Percentiles rank a stretch among this genome's conserved stretches.
Evolutionary conservation across 2,888 invertebrate species (phyloP).

Genomic region (Cheilosia vulpina): DNA sequence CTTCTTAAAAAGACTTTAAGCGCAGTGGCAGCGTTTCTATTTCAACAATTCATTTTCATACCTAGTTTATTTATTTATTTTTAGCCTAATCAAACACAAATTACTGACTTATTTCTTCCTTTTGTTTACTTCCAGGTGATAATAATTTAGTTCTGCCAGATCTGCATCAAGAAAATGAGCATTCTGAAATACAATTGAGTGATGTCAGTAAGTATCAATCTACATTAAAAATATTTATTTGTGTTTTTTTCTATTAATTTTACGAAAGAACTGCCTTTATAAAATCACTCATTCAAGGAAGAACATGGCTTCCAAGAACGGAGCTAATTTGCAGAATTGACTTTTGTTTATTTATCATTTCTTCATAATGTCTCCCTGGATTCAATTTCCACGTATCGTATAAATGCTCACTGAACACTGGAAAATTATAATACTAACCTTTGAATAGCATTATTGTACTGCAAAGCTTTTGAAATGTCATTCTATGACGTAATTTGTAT

Average conservation of each 20-base stretch:
- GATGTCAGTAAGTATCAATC: conserved; percentile 63
- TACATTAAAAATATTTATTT: background rate
- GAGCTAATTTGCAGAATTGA: no score
- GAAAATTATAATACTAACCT: conserved; percentile 36
- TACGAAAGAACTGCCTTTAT: background rate
- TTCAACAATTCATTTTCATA: no score
- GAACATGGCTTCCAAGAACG: background rate
- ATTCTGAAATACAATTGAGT: conserved; percentile 64
- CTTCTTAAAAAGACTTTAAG: no score
- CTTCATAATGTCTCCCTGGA: background rate
- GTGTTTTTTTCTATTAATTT: background rate
- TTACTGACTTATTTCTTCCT: background rate
- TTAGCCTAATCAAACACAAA: no score
- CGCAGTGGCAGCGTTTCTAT: no score
- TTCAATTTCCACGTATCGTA: conserved; percentile 17
- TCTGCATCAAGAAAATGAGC: conserved; percentile 44
- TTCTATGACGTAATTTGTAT: background rate
- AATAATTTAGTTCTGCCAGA: conserved; percentile 38
- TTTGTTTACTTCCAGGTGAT: conserved; percentile 43
- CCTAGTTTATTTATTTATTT: no score
- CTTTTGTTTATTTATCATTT: no score
- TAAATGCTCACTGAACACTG: background rate
- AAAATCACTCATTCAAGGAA: no score
- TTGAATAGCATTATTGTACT: conserved; percentile 20
- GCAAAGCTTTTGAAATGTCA: conserved; percentile 1